These are phyloP conservation scores for Apamea epomidion DNA, from an alignment of 2,888 invertebrate genomes.

Conservation along the genomic window DNA sequence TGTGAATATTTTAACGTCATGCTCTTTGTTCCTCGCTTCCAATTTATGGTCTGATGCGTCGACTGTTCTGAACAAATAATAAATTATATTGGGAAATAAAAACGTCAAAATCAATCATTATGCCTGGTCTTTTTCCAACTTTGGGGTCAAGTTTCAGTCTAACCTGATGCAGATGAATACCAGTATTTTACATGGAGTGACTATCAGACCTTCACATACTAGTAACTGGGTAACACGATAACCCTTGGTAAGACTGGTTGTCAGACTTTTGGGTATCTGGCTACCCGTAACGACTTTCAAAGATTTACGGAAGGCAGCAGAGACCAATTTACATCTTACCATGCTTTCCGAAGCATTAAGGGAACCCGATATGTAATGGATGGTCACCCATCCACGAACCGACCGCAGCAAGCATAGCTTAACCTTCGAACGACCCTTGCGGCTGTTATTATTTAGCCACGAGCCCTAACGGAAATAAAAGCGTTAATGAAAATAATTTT, in stretches of 20 bases:
- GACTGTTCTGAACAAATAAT: not conserved
- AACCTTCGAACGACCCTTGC: not conserved
- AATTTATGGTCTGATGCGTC: conserved; percentile 19
- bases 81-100: not conserved
- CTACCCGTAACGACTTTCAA: not conserved
- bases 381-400: not conserved
- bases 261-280: not conserved
- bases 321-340: not conserved
- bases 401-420: not conserved
- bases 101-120: not conserved
- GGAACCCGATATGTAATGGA: not conserved
- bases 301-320: not conserved
- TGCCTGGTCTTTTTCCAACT: not conserved
- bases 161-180: not conserved
- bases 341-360: not conserved
- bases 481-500: not conserved
- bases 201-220: not conserved
- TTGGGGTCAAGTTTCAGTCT: not conserved
- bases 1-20: conserved; percentile 41
- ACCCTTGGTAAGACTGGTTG: not conserved
- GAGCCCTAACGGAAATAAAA: not conserved
- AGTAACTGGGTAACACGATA: not conserved
- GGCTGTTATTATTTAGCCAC: not conserved
- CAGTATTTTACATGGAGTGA: not conserved
- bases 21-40: conserved; percentile 19